Evolutionary conservation across 1,140 invertebrate species (phyloP).

Genomic region (Streblospio benedicti): DNA sequence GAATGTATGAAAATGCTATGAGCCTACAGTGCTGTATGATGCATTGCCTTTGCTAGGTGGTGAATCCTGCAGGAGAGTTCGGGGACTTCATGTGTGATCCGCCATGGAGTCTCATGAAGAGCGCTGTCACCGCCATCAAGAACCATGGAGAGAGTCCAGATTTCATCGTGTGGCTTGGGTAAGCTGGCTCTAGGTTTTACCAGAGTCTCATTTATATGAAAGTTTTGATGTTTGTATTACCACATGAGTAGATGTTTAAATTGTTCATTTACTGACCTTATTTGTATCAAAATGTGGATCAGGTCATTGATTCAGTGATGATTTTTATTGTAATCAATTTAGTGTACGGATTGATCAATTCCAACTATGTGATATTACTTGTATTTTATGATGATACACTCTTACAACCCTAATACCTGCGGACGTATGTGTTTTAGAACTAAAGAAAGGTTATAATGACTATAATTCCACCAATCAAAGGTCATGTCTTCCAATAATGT

Average conservation of each 20-base stretch:
- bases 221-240: neutral
- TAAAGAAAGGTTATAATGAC: no score
- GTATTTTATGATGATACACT: neutral
- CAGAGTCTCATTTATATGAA: neutral
- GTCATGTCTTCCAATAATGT: neutral
- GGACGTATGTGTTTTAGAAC: no score
- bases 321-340: neutral
- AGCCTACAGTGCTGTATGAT: no score
- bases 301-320: neutral
- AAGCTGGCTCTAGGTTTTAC: no score
- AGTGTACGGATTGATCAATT: neutral
- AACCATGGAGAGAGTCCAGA: neutral
- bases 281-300: neutral
- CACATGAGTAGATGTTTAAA: neutral
- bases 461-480: no score
- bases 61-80: neutral
- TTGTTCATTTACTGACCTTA: neutral
- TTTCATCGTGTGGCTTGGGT: constrained; percentile 4
- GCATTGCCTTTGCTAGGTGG: no score
- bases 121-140: neutral
- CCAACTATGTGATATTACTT: neutral
- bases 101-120: neutral
- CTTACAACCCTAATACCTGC: no score
- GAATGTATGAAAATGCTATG: no score
- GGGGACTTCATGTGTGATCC: constrained; percentile 2